These are phyloP conservation scores for Aulostomus chinensis DNA, from an alignment of 2,797 vertebrate genomes.

Conservation along the genomic window DNA sequence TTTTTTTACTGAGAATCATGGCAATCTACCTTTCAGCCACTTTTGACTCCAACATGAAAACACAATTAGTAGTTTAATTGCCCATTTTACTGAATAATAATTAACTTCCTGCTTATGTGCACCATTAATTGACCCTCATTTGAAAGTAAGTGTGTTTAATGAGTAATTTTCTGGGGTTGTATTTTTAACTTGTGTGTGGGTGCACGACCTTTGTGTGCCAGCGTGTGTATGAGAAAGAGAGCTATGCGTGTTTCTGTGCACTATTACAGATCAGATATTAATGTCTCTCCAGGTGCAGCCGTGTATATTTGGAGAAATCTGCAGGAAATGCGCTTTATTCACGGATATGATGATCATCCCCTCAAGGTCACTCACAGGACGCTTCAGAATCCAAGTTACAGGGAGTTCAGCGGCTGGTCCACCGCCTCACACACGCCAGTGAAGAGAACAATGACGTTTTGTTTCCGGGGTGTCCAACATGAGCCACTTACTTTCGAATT, in stretches of 20 bases:
- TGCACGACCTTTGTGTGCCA: neutral
- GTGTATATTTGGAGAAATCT: conserved; percentile 4
- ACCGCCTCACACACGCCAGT: neutral
- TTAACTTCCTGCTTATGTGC: conserved; percentile 95
- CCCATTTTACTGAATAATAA: conserved; percentile 92
- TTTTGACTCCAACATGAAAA: conserved; percentile 89
- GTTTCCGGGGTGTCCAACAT: neutral
- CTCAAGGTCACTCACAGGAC: conserved; percentile 7
- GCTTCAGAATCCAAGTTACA: conserved; percentile 4
- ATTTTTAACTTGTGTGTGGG: conserved; percentile 43
- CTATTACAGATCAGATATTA: conserved; percentile 7
- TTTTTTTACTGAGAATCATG: neutral
- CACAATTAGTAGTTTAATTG: conserved; percentile 95
- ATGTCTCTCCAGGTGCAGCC: conserved; percentile 8
- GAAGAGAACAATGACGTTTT: conserved; percentile 4
- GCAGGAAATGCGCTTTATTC: conserved; percentile 15
- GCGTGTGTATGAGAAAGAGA: neutral
- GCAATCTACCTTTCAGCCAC: conserved; percentile 74
- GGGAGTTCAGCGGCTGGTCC: conserved; percentile 2
- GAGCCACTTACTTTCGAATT: neutral
- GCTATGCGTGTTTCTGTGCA: neutral
- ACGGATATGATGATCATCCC: neutral
- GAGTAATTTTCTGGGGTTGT: conserved; percentile 1
- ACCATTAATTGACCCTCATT: conserved; percentile 96
- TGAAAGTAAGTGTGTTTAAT: conserved; percentile 72